These are phyloP conservation scores for Scaeva pyrastri DNA, from an alignment of 2,888 invertebrate genomes.

Conservation along the genomic window DNA sequence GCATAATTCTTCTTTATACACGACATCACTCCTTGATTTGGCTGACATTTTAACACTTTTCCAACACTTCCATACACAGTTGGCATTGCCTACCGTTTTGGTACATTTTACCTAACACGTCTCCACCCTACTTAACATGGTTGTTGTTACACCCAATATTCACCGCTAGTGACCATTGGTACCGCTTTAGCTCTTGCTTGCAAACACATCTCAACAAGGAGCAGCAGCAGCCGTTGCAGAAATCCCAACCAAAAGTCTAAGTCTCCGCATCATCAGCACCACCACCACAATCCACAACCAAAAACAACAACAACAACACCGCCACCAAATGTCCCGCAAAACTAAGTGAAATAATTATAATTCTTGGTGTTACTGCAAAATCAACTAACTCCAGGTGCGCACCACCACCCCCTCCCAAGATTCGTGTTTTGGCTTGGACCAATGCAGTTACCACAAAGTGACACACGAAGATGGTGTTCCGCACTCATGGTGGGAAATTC, in stretches of 20 bases:
- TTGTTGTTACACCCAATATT: conserved; percentile 65
- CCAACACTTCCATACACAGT: neutral
- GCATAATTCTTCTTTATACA: conserved; percentile 59
- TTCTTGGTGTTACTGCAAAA: conserved; percentile 46
- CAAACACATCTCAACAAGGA: conserved; percentile 6
- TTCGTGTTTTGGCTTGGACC: conserved; percentile 60
- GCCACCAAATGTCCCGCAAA: conserved; percentile 23
- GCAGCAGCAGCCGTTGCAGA: conserved; percentile 30
- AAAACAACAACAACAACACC: neutral
- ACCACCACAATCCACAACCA: conserved; percentile 10
- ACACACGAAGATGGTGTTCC: conserved; percentile 64
- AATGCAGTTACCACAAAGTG: conserved; percentile 66
- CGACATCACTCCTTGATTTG: conserved; percentile 55
- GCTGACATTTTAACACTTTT: conserved; percentile 65
- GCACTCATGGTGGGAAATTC: conserved; percentile 68
- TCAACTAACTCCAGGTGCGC: conserved; percentile 51
- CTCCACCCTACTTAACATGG: conserved; percentile 70
- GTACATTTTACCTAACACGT: conserved; percentile 59
- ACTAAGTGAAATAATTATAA: conserved; percentile 73
- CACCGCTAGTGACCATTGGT: conserved; percentile 66
- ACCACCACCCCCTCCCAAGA: conserved; percentile 48
- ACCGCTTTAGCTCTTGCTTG: conserved; percentile 34
- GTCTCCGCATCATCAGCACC: conserved; percentile 27
- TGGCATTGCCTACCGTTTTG: conserved; percentile 45
- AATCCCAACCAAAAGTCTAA: conserved; percentile 15